Conservation (phyloP, 2,797 vertebrate species). For the Sebastes vulpes region DNA sequence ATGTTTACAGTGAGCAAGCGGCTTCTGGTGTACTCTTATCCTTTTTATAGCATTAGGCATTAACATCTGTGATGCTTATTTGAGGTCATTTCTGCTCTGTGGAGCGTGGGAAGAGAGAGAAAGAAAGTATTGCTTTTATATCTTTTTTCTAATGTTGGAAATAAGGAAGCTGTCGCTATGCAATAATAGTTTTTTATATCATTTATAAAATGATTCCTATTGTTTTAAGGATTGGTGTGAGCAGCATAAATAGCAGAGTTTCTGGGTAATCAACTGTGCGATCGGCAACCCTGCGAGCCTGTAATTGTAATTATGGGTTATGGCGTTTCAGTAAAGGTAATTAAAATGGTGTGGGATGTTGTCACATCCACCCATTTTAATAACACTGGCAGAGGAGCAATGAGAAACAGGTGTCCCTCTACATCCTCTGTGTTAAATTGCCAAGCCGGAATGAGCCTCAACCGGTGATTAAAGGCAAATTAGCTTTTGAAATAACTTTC, state of each 20-base stretch:
- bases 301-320: slow-evolving; percentile 67
- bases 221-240: neutral
- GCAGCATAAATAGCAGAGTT: slow-evolving; percentile 10
- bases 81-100: slow-evolving; percentile 18
- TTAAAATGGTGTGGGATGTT: slow-evolving; percentile 52
- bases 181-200: neutral
- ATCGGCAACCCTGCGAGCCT: slow-evolving; percentile 42
- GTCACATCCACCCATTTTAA: slow-evolving; percentile 55
- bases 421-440: slow-evolving; percentile 42
- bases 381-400: slow-evolving; percentile 39
- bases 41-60: slow-evolving; percentile 10
- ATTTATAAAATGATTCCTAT: slow-evolving; percentile 12
- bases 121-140: neutral
- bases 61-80: slow-evolving; percentile 30
- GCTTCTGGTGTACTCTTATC: slow-evolving; percentile 15
- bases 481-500: slow-evolving; percentile 51
- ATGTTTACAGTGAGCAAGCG: slow-evolving; percentile 42
- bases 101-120: slow-evolving; percentile 4
- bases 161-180: neutral
- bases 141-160: neutral
- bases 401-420: slow-evolving; percentile 53
- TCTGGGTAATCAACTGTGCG: slow-evolving; percentile 41
- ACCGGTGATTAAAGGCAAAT: slow-evolving; percentile 60
- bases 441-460: slow-evolving; percentile 41
- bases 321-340: slow-evolving; percentile 58